Base-by-base conservation (phyloP, 2,888 invertebrate species). In the Eremobia ochroleuca region DNA sequence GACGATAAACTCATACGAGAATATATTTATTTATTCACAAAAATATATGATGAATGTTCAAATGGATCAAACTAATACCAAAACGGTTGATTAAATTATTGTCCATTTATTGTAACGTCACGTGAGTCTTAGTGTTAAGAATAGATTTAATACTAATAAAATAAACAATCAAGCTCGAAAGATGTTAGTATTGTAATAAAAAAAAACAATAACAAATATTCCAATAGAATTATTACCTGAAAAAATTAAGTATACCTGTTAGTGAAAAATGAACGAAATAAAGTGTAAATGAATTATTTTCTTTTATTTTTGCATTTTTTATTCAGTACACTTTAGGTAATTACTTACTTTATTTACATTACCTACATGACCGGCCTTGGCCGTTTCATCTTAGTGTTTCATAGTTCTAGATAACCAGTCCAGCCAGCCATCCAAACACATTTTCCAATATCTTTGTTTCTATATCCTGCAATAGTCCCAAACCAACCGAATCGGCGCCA, bases 201-300 rank as follows among this genome's bases (percentile, higher is more conserved):
- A 52, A 49, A 72, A 78, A 80, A 82, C 65, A 68, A 86, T 89
- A 87, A 90, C 82, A 87, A 85, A 88, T 90, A 91, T 91, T 92
- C 90, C 90, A 91, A 88, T 91, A 89, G 84, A 89, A 88, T 86
- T 87, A 90, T 81, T 82, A 85, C 86, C 87, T 87, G 84, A 87
- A 71, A 73, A 86, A 76, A 82, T 78, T 88, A 86, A 82, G 84
- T 88, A 87, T 85, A 89, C 85, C 85, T 91, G 88, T 85, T 91
- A 90, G 86, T 87, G 85, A 86, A 88, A 82, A 88, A 90, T 86
- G 79, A 82, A 88, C 76, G 72, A 88, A 91, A 91, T 90, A 89
- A 92, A 89, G 74, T 83, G 80, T 86, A 87, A 90, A 89, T 64
- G 78, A 81, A 76, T 18, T 64, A 3, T 67, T 66, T 78, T 79